Base-by-base conservation (phyloP, 2,113 vertebrate genomes). In the Pomatostomus ruficeps region DNA sequence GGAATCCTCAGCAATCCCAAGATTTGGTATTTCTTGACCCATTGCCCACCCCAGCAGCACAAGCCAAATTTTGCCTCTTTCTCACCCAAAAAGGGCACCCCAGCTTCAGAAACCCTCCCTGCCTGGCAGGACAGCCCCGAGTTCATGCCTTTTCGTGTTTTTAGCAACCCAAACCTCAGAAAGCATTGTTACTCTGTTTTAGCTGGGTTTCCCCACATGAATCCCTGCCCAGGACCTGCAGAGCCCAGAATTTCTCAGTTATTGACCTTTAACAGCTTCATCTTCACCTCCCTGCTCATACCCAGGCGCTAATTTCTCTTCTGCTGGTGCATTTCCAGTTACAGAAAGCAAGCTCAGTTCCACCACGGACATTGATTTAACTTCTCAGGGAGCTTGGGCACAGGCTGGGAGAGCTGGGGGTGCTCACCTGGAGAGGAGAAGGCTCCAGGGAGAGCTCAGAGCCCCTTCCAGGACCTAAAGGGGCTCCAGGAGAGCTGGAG, bases 21-120 rank as follows among this genome's bases (percentile, higher is more conserved):
- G 0, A 8, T 20, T 28, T 11, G 18, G 5, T 16, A 7, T 10
- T 7, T 24, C 29, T 8, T n/a, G 35, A 25, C 0, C 2, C 25
- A 18, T 10, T 14, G 14, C 7, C 25, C 45, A 58, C 11, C 15
- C 23, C 51, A 43, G n/a, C 22, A 81, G 38, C 3, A 29, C 3
- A 49, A 80, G 33, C 3, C 35, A 85, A 73, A 58, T 49, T 71
- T 70, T 84, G 4, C 8, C 48, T 68, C 48, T 79, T 40, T 66
- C 67, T 45, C 8, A 40, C 4, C 1, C 33, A 43, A 13, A 9
- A 48, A 9, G 1, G 10, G 14, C 29, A 40, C 13, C 7, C 17
- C 1, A 6, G 5, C 11, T 26, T 51, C 42, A 45, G 58, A 9
- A 46, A 59, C 36, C 49, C 4, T 16, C 8, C 28, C 51, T 49